Base-by-base conservation (phyloP, 2,888 invertebrate species). In the Crematogaster levior region DNA sequence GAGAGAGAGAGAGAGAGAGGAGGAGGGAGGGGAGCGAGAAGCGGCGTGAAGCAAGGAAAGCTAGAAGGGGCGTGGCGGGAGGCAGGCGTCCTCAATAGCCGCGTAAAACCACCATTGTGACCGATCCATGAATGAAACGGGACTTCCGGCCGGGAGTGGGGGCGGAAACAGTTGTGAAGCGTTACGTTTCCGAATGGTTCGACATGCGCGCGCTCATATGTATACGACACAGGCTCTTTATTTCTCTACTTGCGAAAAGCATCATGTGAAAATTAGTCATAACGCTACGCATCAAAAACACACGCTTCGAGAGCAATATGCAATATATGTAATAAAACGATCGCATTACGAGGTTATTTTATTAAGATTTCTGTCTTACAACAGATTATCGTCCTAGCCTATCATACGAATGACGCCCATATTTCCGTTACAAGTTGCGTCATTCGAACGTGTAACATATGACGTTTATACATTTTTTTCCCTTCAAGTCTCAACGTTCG, bases 81-180 rank as follows among this genome's bases (percentile, higher is more conserved):
- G 88, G 88, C 86, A 85, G 88, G 90, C 90, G 91, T 92, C 91
- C 93, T 92, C 94, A 93, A 94, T 93, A 93, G 93, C 92, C 90
- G 90, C 93, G 93, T 93, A 93, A 93, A 93, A 93, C 92, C 93
- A 93, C 93, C 93, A 94, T 94, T 94, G 94, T 94, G 93, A 93
- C 92, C 93, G 92, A 93, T 93, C 92, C 94, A 93, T 94, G 94
- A 94, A 94, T 94, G 94, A 94, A 94, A 93, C 92, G 93, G 93
- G 91, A 93, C 94, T 94, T 94, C 94, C 94, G 94, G 93, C 91
- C 91, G 90, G 87, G 91, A 92, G 92, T 90, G 93, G 92, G 92
- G 93, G 92, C 93, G 93, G 93, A 93, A 93, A 93, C 93, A 93
- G 93, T 93, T 93, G 93, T 92, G 90, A 91, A 92, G 91, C 93